Percentiles rank a stretch among this genome's conserved stretches.
Conservation (phyloP, 2,888 invertebrate species). For the Drosophila tripunctata region DNA sequence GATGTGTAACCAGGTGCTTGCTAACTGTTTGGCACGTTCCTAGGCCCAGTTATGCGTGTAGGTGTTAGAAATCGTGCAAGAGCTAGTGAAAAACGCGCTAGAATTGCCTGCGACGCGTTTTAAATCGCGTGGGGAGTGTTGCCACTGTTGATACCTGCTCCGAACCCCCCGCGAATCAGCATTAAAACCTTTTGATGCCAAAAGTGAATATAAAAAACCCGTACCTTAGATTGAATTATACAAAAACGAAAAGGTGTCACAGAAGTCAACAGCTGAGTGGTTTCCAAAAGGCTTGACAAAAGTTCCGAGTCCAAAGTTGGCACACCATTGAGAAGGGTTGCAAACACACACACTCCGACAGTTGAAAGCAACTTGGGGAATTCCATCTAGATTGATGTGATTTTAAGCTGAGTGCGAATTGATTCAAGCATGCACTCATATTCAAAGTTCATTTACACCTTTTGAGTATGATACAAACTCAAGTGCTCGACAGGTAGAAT, state of each 20-base stretch:
- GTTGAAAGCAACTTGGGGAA: not conserved
- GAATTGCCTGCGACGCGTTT: conserved; percentile 34
- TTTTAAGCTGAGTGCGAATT: conserved; percentile 58
- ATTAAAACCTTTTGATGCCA: conserved; percentile 64
- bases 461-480: not conserved
- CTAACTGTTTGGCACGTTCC: conserved; percentile 31
- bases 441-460: conserved; percentile 22
- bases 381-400: conserved; percentile 48
- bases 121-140: conserved; percentile 41
- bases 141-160: conserved; percentile 27
- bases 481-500: not conserved
- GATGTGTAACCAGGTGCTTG: conserved; percentile 11
- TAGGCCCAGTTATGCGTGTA: conserved; percentile 50
- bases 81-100: conserved; percentile 44
- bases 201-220: conserved; percentile 8
- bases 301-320: not conserved
- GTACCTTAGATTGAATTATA: conserved; percentile 71
- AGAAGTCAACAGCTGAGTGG: conserved; percentile 58
- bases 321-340: conserved; percentile 37
- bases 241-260: conserved; percentile 61
- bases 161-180: conserved; percentile 28
- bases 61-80: conserved; percentile 63
- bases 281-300: conserved; percentile 7
- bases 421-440: conserved; percentile 45
- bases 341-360: not conserved